A percentile compares a stretch with the other conserved stretches of the same genome.
Conservation (phyloP, 2,797 vertebrate species). For the Avahi laniger region DNA sequence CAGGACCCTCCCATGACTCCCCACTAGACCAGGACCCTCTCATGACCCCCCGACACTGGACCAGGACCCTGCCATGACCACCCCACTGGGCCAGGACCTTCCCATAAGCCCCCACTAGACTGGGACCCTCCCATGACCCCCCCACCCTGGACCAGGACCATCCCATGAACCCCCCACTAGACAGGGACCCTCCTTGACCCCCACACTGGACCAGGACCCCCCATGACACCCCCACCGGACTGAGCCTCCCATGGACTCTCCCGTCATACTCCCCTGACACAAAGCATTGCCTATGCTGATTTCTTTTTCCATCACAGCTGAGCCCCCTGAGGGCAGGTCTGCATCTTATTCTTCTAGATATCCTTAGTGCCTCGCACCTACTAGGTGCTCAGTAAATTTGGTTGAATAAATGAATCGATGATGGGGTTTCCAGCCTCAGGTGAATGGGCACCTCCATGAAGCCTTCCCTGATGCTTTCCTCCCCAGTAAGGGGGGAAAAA, state of each 20-base stretch:
- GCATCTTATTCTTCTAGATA: neutral
- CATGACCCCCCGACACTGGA: neutral
- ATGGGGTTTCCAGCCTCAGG: neutral
- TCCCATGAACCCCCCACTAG: neutral
- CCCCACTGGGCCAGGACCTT: neutral
- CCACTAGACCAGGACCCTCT: neutral
- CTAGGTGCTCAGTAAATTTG: neutral
- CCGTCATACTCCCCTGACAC: neutral
- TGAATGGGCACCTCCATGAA: neutral
- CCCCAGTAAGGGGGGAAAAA: too few species aligned
- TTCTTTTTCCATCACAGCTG: neutral
- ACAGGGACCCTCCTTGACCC: too few species aligned
- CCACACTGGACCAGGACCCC: neutral
- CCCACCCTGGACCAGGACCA: neutral
- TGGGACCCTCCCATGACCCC: neutral
- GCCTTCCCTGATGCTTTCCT: neutral
- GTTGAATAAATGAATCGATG: neutral
- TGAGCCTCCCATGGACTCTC: neutral
- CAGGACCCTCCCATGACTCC: neutral
- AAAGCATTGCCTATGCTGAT: neutral
- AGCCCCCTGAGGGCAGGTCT: neutral
- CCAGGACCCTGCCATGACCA: neutral
- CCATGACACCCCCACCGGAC: neutral
- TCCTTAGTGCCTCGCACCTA: neutral
- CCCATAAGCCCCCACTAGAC: too few species aligned